Evolutionary conservation across 2,797 vertebrate genomes (phyloP).

Genomic region (Esox lucius): DNA sequence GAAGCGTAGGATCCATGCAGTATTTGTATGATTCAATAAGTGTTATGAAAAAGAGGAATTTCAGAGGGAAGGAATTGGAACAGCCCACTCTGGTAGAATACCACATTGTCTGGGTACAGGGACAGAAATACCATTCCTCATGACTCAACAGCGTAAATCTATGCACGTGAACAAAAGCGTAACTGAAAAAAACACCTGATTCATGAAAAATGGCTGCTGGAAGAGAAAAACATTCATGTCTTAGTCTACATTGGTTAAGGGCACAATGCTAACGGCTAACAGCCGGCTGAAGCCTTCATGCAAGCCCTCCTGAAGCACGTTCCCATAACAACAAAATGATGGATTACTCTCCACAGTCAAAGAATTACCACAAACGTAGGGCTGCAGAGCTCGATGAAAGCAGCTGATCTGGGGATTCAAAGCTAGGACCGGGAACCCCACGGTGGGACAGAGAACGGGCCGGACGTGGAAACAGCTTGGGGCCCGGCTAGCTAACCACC

Average conservation of each 20-base stretch:
- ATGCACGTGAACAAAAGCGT: not conserved
- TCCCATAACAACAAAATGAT: constrained; percentile 59
- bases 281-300: constrained; percentile 47
- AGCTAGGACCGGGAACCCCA: not conserved
- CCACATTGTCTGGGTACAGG: not conserved
- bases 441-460: not conserved
- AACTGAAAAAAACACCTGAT: not conserved
- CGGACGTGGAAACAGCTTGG: constrained; percentile 62
- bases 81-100: not conserved
- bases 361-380: constrained; percentile 69
- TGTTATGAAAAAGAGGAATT: not conserved
- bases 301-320: constrained; percentile 59
- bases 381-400: constrained; percentile 63
- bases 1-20: constrained; percentile 24
- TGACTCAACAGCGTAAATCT: constrained; percentile 7
- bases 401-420: constrained; percentile 39
- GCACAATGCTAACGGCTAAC: constrained; percentile 51
- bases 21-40: not conserved
- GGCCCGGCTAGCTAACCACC: constrained; percentile 47
- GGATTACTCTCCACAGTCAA: constrained; percentile 67
- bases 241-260: constrained; percentile 10
- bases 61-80: not conserved
- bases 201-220: not conserved
- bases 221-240: constrained; percentile 27
- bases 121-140: not conserved